phyloP scores from a whole-genome alignment of 2,888 invertebrate genomes.

The Aspidiotus rigidus region DNA sequence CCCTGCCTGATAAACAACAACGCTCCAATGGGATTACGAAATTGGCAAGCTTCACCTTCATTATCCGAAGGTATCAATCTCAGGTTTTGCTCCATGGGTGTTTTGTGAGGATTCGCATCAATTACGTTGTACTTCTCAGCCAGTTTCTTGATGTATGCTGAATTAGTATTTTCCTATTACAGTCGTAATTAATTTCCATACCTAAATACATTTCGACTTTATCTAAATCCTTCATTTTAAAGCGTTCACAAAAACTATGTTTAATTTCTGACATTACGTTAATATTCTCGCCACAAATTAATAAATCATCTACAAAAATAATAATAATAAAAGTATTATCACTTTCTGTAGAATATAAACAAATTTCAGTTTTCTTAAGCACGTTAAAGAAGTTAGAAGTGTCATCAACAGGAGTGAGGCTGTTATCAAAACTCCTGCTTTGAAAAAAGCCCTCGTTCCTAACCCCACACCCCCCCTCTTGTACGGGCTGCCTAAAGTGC shows the following conservation, averaged over 20 bases:
- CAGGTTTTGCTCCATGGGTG: conserved; percentile 5
- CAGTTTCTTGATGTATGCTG: conserved; percentile 9
- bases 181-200: conserved; percentile 13
- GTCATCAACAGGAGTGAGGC: too few species aligned
- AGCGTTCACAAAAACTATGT: background rate
- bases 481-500: too few species aligned
- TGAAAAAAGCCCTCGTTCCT: too few species aligned
- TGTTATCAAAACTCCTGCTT: too few species aligned
- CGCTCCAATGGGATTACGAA: conserved; percentile 15
- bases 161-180: conserved; percentile 4
- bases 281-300: conserved; percentile 18
- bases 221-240: conserved; percentile 20
- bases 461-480: too few species aligned
- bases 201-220: conserved; percentile 1
- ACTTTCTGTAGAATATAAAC: conserved; percentile 7
- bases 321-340: conserved; percentile 8
- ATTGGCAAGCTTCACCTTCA: background rate
- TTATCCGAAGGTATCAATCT: background rate
- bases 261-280: conserved; percentile 7
- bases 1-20: background rate
- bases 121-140: conserved; percentile 6
- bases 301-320: conserved; percentile 30
- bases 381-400: too few species aligned
- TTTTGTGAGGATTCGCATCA: background rate
- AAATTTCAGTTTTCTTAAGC: conserved; percentile 6